Evolutionary conservation across 1,140 invertebrate species (phyloP).

Genomic region (Plutomurus gul): DNA sequence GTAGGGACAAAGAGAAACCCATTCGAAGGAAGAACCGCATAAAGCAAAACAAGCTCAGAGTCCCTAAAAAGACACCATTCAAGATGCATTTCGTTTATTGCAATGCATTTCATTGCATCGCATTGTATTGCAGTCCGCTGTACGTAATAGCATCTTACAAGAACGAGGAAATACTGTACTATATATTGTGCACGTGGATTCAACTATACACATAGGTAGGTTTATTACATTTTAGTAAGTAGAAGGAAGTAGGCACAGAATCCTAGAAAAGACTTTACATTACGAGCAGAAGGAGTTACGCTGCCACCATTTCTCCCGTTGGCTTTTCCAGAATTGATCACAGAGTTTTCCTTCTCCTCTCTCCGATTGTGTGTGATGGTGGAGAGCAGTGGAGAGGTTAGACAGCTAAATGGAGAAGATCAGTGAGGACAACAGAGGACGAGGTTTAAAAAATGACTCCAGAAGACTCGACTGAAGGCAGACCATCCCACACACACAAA

Average conservation of each 20-base stretch:
- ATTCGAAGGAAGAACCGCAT: background rate
- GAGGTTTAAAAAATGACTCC: constrained; percentile 2
- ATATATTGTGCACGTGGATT: constrained; percentile 10
- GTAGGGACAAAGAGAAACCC: background rate
- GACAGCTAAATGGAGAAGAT: background rate
- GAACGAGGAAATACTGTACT: background rate
- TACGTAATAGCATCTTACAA: background rate
- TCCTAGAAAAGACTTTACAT: constrained; percentile 8
- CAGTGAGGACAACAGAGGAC: background rate
- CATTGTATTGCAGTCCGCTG: background rate
- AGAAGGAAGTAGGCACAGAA: background rate
- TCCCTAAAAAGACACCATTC: constrained; percentile 6
- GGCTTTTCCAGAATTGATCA: constrained; percentile 21
- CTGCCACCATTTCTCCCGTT: background rate
- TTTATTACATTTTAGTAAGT: too few species aligned
- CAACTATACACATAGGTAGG: background rate
- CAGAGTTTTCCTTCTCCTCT: constrained; percentile 14
- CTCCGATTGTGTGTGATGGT: background rate
- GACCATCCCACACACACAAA: background rate
- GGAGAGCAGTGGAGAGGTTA: background rate
- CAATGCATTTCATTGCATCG: constrained; percentile 17
- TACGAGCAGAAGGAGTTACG: background rate
- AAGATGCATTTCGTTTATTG: constrained; percentile 21
- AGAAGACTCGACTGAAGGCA: background rate
- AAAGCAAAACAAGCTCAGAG: background rate